Conservation (phyloP, 1,140 invertebrate species). For the Diabrotica virgifera region DNA sequence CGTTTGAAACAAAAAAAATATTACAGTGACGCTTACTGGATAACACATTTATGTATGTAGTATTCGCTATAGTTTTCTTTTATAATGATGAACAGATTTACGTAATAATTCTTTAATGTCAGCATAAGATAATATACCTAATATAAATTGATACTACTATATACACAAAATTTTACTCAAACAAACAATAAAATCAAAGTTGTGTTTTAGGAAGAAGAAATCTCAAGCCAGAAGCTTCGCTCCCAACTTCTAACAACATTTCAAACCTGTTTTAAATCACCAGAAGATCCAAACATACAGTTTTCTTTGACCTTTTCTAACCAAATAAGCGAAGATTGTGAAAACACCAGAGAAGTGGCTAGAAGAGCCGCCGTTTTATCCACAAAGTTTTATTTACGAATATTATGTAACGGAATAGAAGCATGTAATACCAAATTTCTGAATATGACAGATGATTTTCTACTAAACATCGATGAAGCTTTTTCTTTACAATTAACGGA, state of each 20-base stretch:
- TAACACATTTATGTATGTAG: too few species aligned
- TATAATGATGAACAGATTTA: too few species aligned
- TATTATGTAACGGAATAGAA: conserved; percentile 40
- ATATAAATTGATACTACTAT: too few species aligned
- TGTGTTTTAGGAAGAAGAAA: too few species aligned
- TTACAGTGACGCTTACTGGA: too few species aligned
- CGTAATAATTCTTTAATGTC: too few species aligned
- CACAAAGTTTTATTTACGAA: conserved; percentile 44
- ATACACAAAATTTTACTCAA: too few species aligned
- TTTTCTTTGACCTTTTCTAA: conserved; percentile 45
- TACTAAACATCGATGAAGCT: conserved; percentile 33
- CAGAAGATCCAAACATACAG: conserved; percentile 38
- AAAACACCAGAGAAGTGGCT: conserved; percentile 33
- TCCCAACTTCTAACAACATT: conserved; percentile 42
- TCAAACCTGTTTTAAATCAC: conserved; percentile 48
- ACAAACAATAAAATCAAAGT: too few species aligned
- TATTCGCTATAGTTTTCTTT: too few species aligned
- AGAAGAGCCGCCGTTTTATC: conserved; percentile 42
- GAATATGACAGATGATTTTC: conserved; percentile 34
- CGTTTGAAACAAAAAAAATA: too few species aligned
- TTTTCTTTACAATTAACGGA: conserved; percentile 32
- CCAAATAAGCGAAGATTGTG: conserved; percentile 29
- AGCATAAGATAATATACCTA: too few species aligned
- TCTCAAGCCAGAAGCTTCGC: conserved; percentile 31
- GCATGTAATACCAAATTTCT: conserved; percentile 42